Evolutionary conservation across 2,888 invertebrate species (phyloP).

Genomic region (Sarcophaga carnaria): DNA sequence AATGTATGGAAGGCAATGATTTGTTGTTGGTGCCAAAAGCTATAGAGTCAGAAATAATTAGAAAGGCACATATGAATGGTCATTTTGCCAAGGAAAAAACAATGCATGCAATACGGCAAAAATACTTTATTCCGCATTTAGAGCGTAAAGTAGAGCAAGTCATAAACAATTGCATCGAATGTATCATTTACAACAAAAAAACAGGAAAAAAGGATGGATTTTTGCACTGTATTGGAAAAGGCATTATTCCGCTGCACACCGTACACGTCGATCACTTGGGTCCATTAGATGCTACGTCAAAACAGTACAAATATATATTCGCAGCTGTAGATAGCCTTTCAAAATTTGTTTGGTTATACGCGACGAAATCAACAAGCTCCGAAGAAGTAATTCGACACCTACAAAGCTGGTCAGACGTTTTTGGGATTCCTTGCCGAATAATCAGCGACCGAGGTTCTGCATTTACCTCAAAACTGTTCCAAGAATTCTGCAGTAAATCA

Average conservation of each 20-base stretch:
- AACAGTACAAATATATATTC: background rate
- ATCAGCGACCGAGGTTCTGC: constrained; percentile 25
- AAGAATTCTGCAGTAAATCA: background rate
- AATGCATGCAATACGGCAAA: too few species aligned
- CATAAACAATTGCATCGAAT: too few species aligned
- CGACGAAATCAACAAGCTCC: constrained; percentile 1
- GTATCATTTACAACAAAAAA: too few species aligned
- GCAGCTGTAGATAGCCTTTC: constrained; percentile 14
- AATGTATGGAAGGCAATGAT: too few species aligned
- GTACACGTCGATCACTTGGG: background rate
- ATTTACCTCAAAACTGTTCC: background rate
- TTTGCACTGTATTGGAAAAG: too few species aligned
- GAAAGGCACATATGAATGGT: too few species aligned
- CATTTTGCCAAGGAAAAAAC: too few species aligned
- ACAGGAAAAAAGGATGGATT: too few species aligned
- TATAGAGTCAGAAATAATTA: too few species aligned
- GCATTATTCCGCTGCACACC: background rate
- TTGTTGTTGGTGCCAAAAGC: too few species aligned
- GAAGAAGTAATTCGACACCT: constrained; percentile 6
- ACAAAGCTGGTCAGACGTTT: background rate
- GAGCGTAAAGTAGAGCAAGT: too few species aligned
- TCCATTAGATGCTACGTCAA: background rate
- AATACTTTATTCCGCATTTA: too few species aligned
- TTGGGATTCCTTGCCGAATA: constrained; percentile 9
- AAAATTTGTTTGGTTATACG: constrained; percentile 29